phyloP scores from a whole-genome alignment of 2,797 vertebrate species.

The Channa striata region DNA sequence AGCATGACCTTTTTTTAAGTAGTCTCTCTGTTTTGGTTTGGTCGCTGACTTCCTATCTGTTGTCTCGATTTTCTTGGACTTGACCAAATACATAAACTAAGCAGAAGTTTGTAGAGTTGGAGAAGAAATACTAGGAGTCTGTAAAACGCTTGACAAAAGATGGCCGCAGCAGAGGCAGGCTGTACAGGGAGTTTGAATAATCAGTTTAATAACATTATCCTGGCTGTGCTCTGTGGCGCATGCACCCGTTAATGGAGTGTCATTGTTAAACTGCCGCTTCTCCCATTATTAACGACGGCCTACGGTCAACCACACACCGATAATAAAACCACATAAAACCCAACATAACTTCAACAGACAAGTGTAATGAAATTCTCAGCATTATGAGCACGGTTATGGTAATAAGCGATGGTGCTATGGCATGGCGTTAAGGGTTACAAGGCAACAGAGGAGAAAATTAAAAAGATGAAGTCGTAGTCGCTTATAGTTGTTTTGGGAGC shows the following conservation, averaged over 20 bases:
- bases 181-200: constrained; percentile 74
- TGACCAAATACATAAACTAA: constrained; percentile 30
- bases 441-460: constrained; percentile 82
- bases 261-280: constrained; percentile 83
- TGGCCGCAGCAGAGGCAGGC: constrained; percentile 48
- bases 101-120: constrained; percentile 57
- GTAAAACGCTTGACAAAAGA: constrained; percentile 60
- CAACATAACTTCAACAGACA: constrained; percentile 81
- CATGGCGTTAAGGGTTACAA: constrained; percentile 68
- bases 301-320: constrained; percentile 79
- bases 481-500: constrained; percentile 51
- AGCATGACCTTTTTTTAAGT: constrained; percentile 29
- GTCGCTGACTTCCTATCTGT: not conserved
- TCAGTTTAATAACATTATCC: constrained; percentile 85
- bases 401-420: constrained; percentile 71
- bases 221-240: constrained; percentile 75
- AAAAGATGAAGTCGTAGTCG: constrained; percentile 74
- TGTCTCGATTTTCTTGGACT: constrained; percentile 26
- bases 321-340: constrained; percentile 84
- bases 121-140: constrained; percentile 55
- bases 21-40: constrained; percentile 34
- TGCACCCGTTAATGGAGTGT: constrained; percentile 83
- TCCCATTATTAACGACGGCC: constrained; percentile 82
- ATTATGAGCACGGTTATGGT: constrained; percentile 74
- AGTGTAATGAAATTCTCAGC: constrained; percentile 80